Evolutionary conservation across 2,113 vertebrate species (phyloP), one percentile per base, ranked within the genome.

Genomic region (Microcebus tavaratra): DNA sequence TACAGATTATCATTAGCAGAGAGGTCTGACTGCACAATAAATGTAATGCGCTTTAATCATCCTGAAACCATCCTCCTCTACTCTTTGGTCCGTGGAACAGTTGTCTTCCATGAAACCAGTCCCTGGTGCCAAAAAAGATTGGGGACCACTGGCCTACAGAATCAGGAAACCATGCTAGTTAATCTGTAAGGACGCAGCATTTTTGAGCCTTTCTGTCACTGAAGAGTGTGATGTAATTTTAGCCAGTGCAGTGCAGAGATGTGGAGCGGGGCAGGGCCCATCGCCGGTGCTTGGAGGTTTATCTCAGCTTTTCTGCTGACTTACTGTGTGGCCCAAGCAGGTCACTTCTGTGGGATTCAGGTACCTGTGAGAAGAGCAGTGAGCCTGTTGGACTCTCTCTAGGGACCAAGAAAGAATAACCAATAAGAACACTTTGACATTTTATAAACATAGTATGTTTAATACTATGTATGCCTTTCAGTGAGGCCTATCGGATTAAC

Each of bases 151-250:
- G 55, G 55, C 53, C 42, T 55, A 3, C 4, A 45, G 90, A 59
- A 31, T 36, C 27, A 15, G 23, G 80, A 72, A 20, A 0, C 68
- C 1, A 0, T 14, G n/a, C 29, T 13, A 0, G 21, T 15, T 34
- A 34, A 7, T 36, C 23, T 63, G 6, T 8, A 21, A 6, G 17
- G 1, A 2, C 1, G 23, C n/a, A 21, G 42, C 27, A 5, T 39
- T 21, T 75, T 42, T 5, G 48, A 6, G 42, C 29, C 45, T 31
- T 59, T 23, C 34, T 36, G 63, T 84, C 84, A 5, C 25, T 6
- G 42, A 67, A 50, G 39, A 57, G 21, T 0, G 2, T 15, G 9
- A 12, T 31, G 25, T 6, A 1, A 23, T 31, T 73, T n/a, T 57
- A 53, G 45, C 25, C 50, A 42, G 18, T 5, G 57, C 11, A 3